These are phyloP conservation scores for Halcyon chelicuti DNA, from an alignment of 2,797 vertebrate genomes.

Conservation along the genomic window DNA sequence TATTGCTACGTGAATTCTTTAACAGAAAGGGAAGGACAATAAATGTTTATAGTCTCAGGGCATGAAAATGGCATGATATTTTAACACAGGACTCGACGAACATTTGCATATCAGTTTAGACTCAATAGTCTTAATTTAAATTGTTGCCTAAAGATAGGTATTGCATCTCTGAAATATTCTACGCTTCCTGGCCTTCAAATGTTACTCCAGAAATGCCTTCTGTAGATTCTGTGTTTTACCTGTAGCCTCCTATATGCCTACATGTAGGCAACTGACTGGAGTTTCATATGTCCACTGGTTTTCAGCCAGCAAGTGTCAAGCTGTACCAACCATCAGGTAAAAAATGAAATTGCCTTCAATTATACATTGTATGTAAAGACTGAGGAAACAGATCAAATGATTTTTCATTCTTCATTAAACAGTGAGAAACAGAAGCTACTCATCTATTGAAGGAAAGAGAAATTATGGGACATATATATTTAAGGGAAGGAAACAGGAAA, in stretches of 20 bases:
- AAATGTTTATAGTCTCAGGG: background rate
- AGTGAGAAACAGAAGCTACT: background rate
- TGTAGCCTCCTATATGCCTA: background rate
- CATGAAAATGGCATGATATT: background rate
- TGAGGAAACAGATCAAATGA: background rate
- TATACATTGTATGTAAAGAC: background rate
- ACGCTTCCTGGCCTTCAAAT: background rate
- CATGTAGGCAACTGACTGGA: background rate
- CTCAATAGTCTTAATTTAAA: background rate
- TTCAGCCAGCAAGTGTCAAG: background rate
- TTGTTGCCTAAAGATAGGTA: background rate
- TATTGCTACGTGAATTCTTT: background rate
- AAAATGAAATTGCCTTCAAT: background rate
- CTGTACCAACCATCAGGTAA: background rate
- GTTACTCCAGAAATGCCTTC: background rate
- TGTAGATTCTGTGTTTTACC: background rate
- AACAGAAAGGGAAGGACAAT: background rate
- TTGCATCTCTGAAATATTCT: background rate
- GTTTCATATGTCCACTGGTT: background rate
- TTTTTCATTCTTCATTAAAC: background rate
- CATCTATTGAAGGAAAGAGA: background rate
- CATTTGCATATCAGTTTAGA: background rate
- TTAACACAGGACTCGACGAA: background rate
- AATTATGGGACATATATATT: background rate
- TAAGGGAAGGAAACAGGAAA: background rate